Base-by-base conservation (phyloP, 1,140 invertebrate genomes). In the Maconellicoccus hirsutus region DNA sequence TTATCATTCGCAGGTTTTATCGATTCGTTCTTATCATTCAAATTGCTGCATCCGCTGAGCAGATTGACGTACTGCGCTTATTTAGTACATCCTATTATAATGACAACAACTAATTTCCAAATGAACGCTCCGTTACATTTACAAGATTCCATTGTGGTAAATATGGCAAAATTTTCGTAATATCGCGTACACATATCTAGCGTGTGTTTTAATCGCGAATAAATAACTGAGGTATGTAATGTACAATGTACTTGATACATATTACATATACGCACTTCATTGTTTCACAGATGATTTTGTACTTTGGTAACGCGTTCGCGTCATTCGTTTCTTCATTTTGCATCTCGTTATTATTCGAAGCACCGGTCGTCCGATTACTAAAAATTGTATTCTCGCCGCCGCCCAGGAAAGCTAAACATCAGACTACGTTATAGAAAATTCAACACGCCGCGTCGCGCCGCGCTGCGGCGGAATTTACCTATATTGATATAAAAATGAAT, bases 61-160 rank as follows among this genome's bases (percentile, higher is more conserved):
- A 83, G 93, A 70, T 84, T 96, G 38, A 94, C 93, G 0, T 96
- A 94, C 79, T 91, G 90, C 78, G 89, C 92, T 8, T 97, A 96
- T 79, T 83, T 96, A 25, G 85, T 96, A 14, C 93, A 96, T 81
- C 91, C 91, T 8, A 85, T 91, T 72, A 85, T 93, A 72, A 91
- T 92, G 88, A 86, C 87, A 79, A 83, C 89, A 59, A 88, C 87
- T 16, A 85, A 86, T 42, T 91, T 86, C 75, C 82, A 87, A 59
- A 85, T 91, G 82, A 89, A 91, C 74, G 89, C 89, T 73, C 86
- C 89, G 1, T 78, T 90, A 16, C 88, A 91, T 77, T 77, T 92
- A 19, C 85, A 89, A 77, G 88, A 89, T 75, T 81, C 83, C 8
- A 80, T 89, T 70, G 85, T 90, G 76, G 88, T 90, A 79, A 83